Base-by-base conservation (phyloP, 2,888 invertebrate genomes). In the Lycophotia porphyrea region DNA sequence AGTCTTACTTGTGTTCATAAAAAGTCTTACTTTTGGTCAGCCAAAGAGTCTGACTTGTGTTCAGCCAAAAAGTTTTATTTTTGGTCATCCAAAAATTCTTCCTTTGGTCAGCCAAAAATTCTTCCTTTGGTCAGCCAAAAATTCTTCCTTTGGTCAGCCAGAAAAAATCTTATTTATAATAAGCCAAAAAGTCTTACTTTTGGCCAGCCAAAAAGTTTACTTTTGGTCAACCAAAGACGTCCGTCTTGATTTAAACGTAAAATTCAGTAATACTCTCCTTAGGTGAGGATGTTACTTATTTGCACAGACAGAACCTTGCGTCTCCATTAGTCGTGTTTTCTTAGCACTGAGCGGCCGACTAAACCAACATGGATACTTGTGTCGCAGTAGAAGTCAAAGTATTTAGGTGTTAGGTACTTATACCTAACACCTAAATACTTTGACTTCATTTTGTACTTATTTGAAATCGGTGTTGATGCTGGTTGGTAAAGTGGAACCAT, bases 311-410 rank as follows among this genome's bases (percentile, higher is more conserved):
- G 81, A 76, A 71, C 70, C 78, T 77, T 78, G 74, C 87, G 86
- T 89, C 87, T 88, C 88, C 88, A 89, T 90, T 90, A 90, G 86
- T 64, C 78, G 76, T 90, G 87, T 91, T 91, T 91, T 90, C 89
- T 90, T 89, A 89, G 80, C 83, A 74, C 76, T 52, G 74, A 80
- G 83, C 82, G 85, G 76, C 87, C 79, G 85, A 79, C 85, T 84
- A 82, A 71, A 80, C 81, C 89, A 90, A 91, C 84, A 89, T 73
- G 74, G 80, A 73, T 71, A 69, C 70, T 83, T 74, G 67, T 71
- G 72, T 83, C 49, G 64, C 67, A n/a, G n/a, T n/a, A n/a, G n/a
- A n/a, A n/a, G n/a, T n/a, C n/a, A n/a, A n/a, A n/a, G n/a, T n/a
- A n/a, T n/a, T n/a, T n/a, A n/a, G n/a, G n/a, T n/a, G n/a, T n/a